phyloP scores from a whole-genome alignment of 2,797 vertebrate genomes.

The Lepilemur ruficaudatus region DNA sequence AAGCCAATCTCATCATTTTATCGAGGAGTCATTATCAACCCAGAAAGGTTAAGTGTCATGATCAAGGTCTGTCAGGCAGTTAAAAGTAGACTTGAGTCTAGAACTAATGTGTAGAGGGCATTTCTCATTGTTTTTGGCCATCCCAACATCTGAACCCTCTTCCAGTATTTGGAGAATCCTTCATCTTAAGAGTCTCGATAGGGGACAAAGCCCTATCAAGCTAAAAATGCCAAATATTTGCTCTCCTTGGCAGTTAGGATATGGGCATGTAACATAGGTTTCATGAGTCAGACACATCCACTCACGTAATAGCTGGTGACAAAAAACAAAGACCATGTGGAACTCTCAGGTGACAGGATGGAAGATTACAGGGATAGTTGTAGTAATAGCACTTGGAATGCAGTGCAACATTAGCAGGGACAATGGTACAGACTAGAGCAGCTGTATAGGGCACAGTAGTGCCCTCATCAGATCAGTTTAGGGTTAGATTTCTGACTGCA shows the following conservation, averaged over 20 bases:
- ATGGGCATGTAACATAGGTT: background rate
- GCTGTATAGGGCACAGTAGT: background rate
- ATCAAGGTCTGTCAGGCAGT: background rate
- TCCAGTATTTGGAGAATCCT: background rate
- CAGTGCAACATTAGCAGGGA: background rate
- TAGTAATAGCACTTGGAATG: background rate
- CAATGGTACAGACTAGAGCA: background rate
- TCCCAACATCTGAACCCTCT: background rate
- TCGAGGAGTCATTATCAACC: background rate
- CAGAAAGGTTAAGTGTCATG: slow-evolving; percentile 28
- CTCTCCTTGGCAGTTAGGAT: background rate
- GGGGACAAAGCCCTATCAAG: background rate
- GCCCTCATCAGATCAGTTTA: background rate
- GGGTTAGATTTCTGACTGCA: background rate
- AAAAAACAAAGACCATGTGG: background rate
- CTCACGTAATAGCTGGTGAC: background rate
- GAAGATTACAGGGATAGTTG: background rate
- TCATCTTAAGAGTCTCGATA: slow-evolving; percentile 5
- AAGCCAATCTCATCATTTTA: background rate
- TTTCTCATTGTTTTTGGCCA: slow-evolving; percentile 22
- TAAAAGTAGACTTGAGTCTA: background rate
- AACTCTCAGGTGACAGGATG: background rate
- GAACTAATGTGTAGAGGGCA: background rate
- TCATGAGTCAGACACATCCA: background rate
- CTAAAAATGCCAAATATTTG: slow-evolving; percentile 11